Evolutionary conservation across 2,797 vertebrate genomes (phyloP), one percentile per base, ranked within the genome.

Genomic region (Agapornis canus): DNA sequence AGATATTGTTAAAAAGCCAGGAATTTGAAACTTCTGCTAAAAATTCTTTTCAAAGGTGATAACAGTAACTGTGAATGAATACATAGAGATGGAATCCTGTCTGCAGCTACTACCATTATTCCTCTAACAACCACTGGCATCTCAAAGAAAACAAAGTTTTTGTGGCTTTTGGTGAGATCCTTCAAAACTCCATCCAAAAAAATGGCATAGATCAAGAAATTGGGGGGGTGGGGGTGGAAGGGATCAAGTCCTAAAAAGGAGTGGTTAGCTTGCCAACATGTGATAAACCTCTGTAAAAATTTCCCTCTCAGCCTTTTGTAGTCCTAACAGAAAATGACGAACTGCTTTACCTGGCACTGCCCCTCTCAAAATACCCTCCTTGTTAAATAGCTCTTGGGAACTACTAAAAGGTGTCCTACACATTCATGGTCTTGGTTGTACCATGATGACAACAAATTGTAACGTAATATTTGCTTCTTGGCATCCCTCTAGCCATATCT

Each of bases 21-120:
- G 64, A 94, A 71, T 90, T 65, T 65, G 45, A 95, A 88, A 79
- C 29, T 83, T 95, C 19, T 32, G 87, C 51, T 69, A 71, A 95
- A 94, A 93, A 86, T 80, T 75, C 37, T 54, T 42, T 86, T 71
- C 76, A 86, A 93, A 94, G 70, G n/a, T 78, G 88, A 52, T 56
- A 95, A 95, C 43, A 86, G 43, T 79, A 95, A 73, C 94, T 71
- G 69, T 94, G 93, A 95, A 94, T 72, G 69, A 88, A 81, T 56
- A 73, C 20, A n/a, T 48, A 32, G 48, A 86, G 80, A 94, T 82
- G 9, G 92, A 96, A 88, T 85, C 23, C 61, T 68, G 26, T 76
- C 45, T 94, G 47, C 35, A 93, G 39, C 40, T 56, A 35, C 32
- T n/a, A 56, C 26, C 10, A 35, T 64, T 65, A 8, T 26, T 90